Percentiles rank a stretch among this genome's conserved stretches.
Conservation (phyloP, 2,113 vertebrate species). For the Clarias gariepinus region DNA sequence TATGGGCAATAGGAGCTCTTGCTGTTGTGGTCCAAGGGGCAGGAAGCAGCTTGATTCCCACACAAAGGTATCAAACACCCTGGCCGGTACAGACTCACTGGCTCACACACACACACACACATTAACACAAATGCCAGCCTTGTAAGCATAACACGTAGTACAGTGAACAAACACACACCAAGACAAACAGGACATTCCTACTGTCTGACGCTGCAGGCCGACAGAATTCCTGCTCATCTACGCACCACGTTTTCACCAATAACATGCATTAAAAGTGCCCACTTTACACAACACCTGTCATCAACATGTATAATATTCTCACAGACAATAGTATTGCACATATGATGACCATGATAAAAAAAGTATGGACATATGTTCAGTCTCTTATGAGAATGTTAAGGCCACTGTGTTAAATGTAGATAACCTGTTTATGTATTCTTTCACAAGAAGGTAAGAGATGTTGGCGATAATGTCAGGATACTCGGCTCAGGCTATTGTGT, state of each 20-base stretch:
- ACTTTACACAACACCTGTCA: conserved; percentile 22
- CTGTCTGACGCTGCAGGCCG: conserved; percentile 43
- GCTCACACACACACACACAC: conserved; percentile 21
- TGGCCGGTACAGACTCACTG: conserved; percentile 31
- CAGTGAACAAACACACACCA: conserved; percentile 56
- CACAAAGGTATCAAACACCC: conserved; percentile 54
- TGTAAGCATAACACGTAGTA: conserved; percentile 46
- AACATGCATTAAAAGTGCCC: conserved; percentile 25
- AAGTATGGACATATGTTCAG: background rate
- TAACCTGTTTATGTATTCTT: background rate
- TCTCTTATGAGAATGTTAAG: background rate
- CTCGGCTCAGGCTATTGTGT: conserved; percentile 20
- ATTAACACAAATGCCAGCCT: conserved; percentile 46
- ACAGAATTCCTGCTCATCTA: conserved; percentile 46
- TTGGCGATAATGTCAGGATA: conserved; percentile 4
- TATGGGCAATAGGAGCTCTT: conserved; percentile 44
- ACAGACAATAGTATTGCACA: background rate
- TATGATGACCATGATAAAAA: background rate
- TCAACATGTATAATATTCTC: background rate
- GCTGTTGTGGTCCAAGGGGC: conserved; percentile 55
- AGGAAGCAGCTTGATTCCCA: conserved; percentile 60
- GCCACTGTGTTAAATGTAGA: background rate
- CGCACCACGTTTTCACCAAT: conserved; percentile 18
- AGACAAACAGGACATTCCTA: conserved; percentile 58
- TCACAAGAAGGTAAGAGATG: conserved; percentile 4